Evolutionary conservation across 2,113 vertebrate species (phyloP).

Genomic region (Callipepla squamata): DNA sequence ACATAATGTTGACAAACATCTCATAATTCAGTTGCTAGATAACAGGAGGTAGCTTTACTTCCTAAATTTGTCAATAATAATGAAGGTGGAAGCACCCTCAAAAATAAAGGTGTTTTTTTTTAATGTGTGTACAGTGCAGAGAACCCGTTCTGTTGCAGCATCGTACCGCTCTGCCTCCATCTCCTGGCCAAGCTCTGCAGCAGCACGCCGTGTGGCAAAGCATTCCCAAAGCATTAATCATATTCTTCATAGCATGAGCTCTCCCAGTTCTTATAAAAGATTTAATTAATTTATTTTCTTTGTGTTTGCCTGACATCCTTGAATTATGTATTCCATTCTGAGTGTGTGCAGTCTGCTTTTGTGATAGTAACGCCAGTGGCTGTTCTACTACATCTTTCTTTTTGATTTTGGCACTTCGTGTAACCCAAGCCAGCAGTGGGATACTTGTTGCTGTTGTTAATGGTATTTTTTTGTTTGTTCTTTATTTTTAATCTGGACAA

Average conservation of each 20-base stretch:
- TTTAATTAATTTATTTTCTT: not conserved
- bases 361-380: not conserved
- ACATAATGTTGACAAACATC: too few species aligned
- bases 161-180: conserved; percentile 21
- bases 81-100: not conserved
- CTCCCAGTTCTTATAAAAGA: not conserved
- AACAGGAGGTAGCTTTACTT: not conserved
- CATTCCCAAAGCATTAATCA: fast-evolving
- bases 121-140: fast-evolving
- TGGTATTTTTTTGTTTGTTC: fast-evolving
- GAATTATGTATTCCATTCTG: not conserved
- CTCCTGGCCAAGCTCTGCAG: conserved; percentile 26
- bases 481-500: not conserved
- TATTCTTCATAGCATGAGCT: not conserved
- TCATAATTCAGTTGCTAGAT: not conserved
- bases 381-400: not conserved
- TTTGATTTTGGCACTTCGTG: not conserved
- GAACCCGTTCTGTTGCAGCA: not conserved
- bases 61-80: fast-evolving
- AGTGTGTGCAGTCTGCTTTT: not conserved
- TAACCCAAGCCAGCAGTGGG: not conserved
- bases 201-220: fast-evolving
- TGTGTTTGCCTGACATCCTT: not conserved
- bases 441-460: not conserved
- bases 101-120: not conserved